Evolutionary conservation across 2,113 vertebrate genomes (phyloP), one percentile per base, ranked within the genome.

Genomic region (Argyrosomus japonicus): DNA sequence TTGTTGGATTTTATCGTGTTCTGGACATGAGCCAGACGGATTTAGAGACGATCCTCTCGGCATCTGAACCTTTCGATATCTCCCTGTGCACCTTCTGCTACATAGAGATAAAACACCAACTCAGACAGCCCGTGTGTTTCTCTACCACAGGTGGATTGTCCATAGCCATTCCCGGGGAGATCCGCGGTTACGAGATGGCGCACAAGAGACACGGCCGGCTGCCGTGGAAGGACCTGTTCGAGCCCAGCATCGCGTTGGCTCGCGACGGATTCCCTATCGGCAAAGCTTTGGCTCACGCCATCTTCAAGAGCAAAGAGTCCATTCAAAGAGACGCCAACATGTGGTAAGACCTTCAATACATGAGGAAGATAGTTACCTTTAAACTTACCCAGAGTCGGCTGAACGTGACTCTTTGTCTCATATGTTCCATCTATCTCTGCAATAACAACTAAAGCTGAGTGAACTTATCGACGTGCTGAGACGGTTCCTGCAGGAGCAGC

Each of bases 111-210:
- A 75, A 71, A 60, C 4, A 51, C 19, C 11, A 11, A 8, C 36
- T 40, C 36, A 40, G 36, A 40, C 36, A 8, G 36, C 36, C 36
- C 36, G 5, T 32, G 36, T 40, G 36, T 8, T 40, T 85, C 86
- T 86, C 54, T 81, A 18, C n/a, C 1, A 83, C 92, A 99, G 98
- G 98, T 21, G 98, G 97, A 25, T 82, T 98, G 84, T 97, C 98
- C 0, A 97, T 99, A 40, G 98, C 97, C 0, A 96, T 99, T 61
- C 98, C 98, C 0, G 98, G 98, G 21, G 97, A 99, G 94, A 96
- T 99, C 72, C 96, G 97, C 0, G 98, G 98, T 18, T 99, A 99
- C 6, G 96, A 98, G 84, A 92, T 98, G 93, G 98, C 98, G 2
- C 97, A 99, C 90, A 94, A 87, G 75, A 95, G 97, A 14, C 97